Conservation (phyloP, 2,888 invertebrate genomes). For the Steinernema carpocapsae region DNA sequence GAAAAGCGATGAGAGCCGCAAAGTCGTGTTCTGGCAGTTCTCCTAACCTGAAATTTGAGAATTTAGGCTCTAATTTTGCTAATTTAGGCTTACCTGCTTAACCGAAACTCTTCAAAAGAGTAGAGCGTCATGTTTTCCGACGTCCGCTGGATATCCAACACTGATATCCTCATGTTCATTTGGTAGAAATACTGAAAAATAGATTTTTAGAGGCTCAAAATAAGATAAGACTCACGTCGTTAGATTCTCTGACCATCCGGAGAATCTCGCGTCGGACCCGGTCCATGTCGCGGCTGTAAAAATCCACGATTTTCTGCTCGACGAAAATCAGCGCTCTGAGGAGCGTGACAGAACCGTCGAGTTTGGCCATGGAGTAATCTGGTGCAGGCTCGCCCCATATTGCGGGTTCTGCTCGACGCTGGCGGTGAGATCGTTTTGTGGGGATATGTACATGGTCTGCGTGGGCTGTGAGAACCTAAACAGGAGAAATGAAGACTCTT, state of each 20-base stretch:
- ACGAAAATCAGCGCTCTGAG: conserved; percentile 49
- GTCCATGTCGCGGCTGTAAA: conserved; percentile 59
- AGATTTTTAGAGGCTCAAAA: background rate
- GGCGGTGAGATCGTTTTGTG: conserved; percentile 10
- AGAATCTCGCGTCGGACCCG: conserved; percentile 57
- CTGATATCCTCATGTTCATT: conserved; percentile 59
- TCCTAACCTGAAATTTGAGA: conserved; percentile 38
- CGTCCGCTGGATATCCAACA: conserved; percentile 63
- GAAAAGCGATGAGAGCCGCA: conserved; percentile 60
- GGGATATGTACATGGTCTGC: conserved; percentile 24
- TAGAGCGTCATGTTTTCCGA: conserved; percentile 60
- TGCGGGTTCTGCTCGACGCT: conserved; percentile 48
- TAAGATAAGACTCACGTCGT: conserved; percentile 46
- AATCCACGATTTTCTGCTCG: conserved; percentile 57
- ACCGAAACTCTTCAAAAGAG: conserved; percentile 62
- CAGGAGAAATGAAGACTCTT: background rate
- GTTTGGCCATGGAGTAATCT: conserved; percentile 51
- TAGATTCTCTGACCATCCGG: conserved; percentile 62
- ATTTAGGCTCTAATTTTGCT: too few species aligned
- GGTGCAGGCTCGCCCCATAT: conserved; percentile 67
- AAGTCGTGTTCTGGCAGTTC: conserved; percentile 64
- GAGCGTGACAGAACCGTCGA: conserved; percentile 33
- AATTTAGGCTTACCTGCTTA: conserved; percentile 50
- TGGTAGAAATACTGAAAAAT: conserved; percentile 63
- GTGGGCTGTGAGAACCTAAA: background rate